Base-by-base conservation (phyloP, 2,888 invertebrate species). In the Scaptodrosophila latifasciaeformis region DNA sequence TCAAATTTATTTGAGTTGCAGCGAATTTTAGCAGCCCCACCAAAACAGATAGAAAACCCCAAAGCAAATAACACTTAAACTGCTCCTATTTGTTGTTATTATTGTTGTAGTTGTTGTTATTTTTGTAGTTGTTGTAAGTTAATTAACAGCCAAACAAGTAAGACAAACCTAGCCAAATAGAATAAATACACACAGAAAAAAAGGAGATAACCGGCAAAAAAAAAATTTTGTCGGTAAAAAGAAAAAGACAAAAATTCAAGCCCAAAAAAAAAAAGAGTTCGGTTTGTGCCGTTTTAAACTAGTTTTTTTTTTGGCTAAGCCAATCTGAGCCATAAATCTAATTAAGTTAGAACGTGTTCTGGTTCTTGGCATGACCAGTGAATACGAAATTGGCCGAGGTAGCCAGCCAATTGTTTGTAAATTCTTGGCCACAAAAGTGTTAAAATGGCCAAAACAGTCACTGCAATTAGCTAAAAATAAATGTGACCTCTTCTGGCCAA, bases 91-190 rank as follows among this genome's bases (percentile, higher is more conserved):
- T n/a, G n/a, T n/a, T n/a, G n/a, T n/a, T n/a, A n/a, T n/a, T n/a
- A n/a, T n/a, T n/a, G n/a, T n/a, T n/a, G n/a, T n/a, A n/a, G n/a
- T n/a, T n/a, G 15, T 34, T 34, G 34, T 6, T 34, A 34, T 34
- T 15, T 34, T 2, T 34, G 34, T 6, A 34, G 21, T 27, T 53
- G 57, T 60, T 64, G 49, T 62, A 65, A 54, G 59, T 69, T 72
- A 72, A 72, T 72, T 72, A 76, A 67, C 70, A 58, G 65, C 65
- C 53, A 55, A 69, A 75, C 62, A 71, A 61, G 71, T 61, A 18
- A 35, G 52, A 37, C 40, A 18, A 34, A 54, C 39, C 48, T 58
- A 51, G n/a, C n/a, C n/a, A n/a, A n/a, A n/a, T n/a, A 59, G 13
- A 31, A 10, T 13, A 31, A 31, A 31, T 12, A 34, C 34, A 7